These are phyloP conservation scores for Anoplolepis gracilipes DNA, from an alignment of 1,140 invertebrate genomes.

Conservation along the genomic window DNA sequence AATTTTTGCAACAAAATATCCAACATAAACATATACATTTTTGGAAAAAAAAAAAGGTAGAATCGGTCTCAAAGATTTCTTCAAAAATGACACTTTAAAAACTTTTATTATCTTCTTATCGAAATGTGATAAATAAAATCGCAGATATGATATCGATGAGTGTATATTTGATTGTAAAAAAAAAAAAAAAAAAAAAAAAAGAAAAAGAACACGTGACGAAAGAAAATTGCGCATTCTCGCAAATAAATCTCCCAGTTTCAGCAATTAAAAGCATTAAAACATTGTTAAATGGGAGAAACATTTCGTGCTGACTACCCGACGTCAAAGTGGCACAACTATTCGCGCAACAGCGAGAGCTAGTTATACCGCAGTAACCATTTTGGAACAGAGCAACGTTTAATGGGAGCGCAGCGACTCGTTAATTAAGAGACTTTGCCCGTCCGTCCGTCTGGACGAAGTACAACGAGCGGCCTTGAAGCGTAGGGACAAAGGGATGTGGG, in stretches of 20 bases:
- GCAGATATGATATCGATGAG: slow-evolving; percentile 9
- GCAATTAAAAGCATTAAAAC: not conserved
- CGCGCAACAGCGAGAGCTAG: not conserved
- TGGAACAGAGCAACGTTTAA: slow-evolving; percentile 23
- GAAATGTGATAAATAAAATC: slow-evolving; percentile 25
- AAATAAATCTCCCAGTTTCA: not conserved
- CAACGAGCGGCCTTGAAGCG: slow-evolving; percentile 54
- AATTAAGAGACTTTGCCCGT: slow-evolving; percentile 54
- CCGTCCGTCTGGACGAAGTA: slow-evolving; percentile 14
- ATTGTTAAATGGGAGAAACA: not conserved
- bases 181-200: not conserved
- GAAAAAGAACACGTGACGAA: not conserved
- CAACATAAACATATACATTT: not conserved
- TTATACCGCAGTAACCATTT: slow-evolving; percentile 31
- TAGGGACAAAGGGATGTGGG: slow-evolving; percentile 60
- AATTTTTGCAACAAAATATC: no score
- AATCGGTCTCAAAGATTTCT: not conserved
- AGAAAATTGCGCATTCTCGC: not conserved
- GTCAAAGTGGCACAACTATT: slow-evolving; percentile 33
- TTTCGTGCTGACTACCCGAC: not conserved
- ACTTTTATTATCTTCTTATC: slow-evolving; percentile 38
- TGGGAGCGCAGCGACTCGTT: slow-evolving; percentile 43
- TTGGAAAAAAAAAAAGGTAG: not conserved
- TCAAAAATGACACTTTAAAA: not conserved
- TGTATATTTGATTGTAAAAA: not conserved